phyloP scores from a whole-genome alignment of 1,140 invertebrate species.

The Anastrepha obliqua region DNA sequence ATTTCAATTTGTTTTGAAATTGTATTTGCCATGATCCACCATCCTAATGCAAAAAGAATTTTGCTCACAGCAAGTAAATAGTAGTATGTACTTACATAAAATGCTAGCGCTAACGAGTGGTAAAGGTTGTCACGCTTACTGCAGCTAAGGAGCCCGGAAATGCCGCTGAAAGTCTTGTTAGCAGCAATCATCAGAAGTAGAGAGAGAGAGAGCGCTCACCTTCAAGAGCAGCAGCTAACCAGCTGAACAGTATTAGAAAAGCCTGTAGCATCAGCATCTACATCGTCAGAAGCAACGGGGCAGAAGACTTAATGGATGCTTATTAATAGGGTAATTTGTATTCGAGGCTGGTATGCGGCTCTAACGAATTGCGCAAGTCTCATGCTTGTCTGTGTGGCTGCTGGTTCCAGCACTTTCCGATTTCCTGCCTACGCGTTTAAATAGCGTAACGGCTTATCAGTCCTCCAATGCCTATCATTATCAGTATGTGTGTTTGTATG shows the following conservation, averaged over 20 bases:
- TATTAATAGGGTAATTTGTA: conserved; percentile 54
- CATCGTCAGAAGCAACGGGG: background rate
- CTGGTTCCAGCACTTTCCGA: background rate
- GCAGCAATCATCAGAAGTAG: background rate
- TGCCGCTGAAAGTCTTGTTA: conserved; percentile 9
- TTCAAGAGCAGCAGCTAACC: background rate
- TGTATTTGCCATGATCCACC: background rate
- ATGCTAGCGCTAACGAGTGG: background rate
- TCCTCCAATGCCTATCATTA: background rate
- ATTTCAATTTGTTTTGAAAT: conserved; percentile 31
- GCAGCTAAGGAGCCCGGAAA: background rate
- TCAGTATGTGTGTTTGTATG: background rate
- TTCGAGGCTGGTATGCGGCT: background rate
- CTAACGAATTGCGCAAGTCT: background rate
- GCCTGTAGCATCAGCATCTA: background rate
- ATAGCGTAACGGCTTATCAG: background rate
- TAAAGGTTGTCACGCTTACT: background rate
- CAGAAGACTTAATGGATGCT: conserved; percentile 30
- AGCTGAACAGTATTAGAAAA: background rate
- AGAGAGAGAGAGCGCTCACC: background rate
- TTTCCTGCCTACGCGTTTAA: background rate
- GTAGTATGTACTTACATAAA: too few relatives aligned
- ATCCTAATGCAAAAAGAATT: background rate
- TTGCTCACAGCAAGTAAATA: background rate
- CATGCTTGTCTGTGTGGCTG: background rate